Percentiles rank a stretch among this genome's conserved stretches.
phyloP scores from a whole-genome alignment of 2,888 invertebrate species.

The Mechanitis messenoides region DNA sequence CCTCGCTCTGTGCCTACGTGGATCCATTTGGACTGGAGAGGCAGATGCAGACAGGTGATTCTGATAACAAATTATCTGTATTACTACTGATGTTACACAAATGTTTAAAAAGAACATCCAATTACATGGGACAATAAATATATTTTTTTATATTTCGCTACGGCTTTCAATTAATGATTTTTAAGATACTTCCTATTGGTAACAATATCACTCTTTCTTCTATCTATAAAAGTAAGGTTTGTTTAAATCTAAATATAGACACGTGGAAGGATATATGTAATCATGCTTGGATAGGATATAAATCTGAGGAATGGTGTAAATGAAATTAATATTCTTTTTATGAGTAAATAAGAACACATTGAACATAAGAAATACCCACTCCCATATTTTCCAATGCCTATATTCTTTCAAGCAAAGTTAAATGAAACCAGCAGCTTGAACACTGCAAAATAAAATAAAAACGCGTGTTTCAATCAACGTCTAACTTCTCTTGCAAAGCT shows the following conservation, averaged over 20 bases:
- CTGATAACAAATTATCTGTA: conserved; percentile 64
- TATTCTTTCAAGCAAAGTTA: too few relatives aligned
- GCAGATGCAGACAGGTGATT: conserved; percentile 95
- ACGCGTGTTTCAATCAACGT: background rate
- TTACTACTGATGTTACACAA: background rate
- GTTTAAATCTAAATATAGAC: too few relatives aligned
- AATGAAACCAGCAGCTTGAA: too few relatives aligned
- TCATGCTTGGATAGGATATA: background rate
- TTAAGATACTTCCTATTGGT: too few relatives aligned
- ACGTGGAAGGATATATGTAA: background rate
- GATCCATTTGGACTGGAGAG: conserved; percentile 98
- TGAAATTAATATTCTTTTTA: too few relatives aligned
- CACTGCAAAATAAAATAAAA: conserved; percentile 1
- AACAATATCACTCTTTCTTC: too few relatives aligned
- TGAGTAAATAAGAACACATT: background rate
- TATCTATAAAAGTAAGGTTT: too few relatives aligned
- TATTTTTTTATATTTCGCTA: too few relatives aligned
- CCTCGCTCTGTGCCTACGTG: conserved; percentile 99
- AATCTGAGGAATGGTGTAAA: background rate
- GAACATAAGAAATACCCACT: background rate
- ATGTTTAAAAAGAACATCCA: background rate
- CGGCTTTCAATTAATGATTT: too few relatives aligned
- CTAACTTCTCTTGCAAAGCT: background rate
- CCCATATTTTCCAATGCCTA: too few relatives aligned
- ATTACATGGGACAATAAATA: too few relatives aligned